phyloP scores from a whole-genome alignment of 2,797 vertebrate species.

The Propithecus deckenii region DNA sequence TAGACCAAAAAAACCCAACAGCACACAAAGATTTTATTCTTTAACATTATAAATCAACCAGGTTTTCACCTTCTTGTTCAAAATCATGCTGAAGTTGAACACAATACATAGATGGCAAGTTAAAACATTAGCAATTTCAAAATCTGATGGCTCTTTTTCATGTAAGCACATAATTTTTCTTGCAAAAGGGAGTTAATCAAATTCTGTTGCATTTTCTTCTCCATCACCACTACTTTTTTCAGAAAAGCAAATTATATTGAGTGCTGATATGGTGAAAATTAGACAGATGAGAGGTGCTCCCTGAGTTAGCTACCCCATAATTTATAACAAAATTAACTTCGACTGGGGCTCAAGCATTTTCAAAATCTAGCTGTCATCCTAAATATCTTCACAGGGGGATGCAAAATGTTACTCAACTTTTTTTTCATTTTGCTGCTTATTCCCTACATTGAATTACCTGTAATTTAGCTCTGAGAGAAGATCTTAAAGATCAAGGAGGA shows the following conservation, averaged over 20 bases:
- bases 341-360: conserved; percentile 58
- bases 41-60: not conserved
- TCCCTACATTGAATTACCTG: conserved; percentile 37
- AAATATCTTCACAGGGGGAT: not conserved
- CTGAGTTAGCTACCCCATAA: not conserved
- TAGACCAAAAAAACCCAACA: not conserved
- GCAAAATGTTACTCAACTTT: not conserved
- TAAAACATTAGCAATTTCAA: not conserved
- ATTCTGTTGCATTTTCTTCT: conserved; percentile 1
- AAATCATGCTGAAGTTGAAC: not conserved
- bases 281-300: not conserved
- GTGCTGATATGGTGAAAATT: not conserved
- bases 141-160: not conserved
- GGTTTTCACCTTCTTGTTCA: not conserved
- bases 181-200: conserved; percentile 3
- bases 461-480: conserved; percentile 8
- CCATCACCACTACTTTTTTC: not conserved
- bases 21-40: not conserved
- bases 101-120: not conserved
- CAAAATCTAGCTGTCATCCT: conserved; percentile 25
- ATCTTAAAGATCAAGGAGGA: not conserved
- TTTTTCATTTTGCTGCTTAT: conserved; percentile 30
- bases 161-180: not conserved
- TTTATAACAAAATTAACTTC: conserved; percentile 48
- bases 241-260: not conserved